These are phyloP conservation scores for Hydropotes inermis DNA, from an alignment of 2,113 vertebrate genomes.

Conservation along the genomic window DNA sequence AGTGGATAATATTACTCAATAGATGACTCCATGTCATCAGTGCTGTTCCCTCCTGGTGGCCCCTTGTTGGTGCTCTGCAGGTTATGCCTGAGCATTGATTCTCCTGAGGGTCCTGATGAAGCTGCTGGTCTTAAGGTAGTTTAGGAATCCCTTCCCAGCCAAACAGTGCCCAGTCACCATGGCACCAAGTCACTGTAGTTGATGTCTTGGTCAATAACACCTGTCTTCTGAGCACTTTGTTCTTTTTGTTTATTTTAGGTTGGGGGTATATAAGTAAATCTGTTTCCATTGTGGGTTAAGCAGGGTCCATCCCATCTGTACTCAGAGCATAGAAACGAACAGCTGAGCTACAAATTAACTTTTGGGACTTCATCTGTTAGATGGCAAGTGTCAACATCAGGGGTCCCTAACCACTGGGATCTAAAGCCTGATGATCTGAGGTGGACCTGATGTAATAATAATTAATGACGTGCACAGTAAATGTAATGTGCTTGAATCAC, in stretches of 20 bases:
- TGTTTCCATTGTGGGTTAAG: neutral
- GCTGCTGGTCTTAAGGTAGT: neutral
- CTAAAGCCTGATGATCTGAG: neutral
- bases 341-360: neutral
- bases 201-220: neutral
- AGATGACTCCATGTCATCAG: fast-evolving
- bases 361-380: neutral
- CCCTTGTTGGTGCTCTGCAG: neutral
- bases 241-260: constrained; percentile 5
- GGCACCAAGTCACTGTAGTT: neutral
- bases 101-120: neutral
- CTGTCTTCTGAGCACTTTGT: neutral
- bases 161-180: neutral
- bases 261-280: neutral
- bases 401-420: neutral
- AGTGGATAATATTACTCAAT: too few relatives aligned
- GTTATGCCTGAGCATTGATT: neutral
- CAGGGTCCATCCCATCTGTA: neutral
- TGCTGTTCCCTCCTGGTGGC: neutral
- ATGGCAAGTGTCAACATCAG: neutral
- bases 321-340: neutral
- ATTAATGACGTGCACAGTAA: neutral
- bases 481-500: neutral
- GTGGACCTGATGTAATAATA: neutral
- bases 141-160: neutral